Conservation (phyloP, 2,797 vertebrate species). For the Chloroceryle inda region DNA sequence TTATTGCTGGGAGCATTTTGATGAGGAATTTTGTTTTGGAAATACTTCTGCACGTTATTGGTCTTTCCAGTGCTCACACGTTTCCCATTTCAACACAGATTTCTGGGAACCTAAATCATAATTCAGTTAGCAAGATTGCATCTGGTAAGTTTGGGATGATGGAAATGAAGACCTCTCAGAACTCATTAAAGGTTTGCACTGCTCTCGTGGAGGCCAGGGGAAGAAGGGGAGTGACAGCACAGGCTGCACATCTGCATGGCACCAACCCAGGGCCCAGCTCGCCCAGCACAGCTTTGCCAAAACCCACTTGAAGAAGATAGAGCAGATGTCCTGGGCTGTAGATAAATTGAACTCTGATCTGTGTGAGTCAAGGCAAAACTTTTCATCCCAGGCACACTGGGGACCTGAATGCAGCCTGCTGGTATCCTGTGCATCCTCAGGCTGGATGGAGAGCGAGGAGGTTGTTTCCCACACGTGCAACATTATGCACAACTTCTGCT, state of each 20-base stretch:
- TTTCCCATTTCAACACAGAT: neutral
- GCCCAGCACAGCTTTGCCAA: neutral
- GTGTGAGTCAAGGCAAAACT: neutral
- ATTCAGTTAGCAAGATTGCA: neutral
- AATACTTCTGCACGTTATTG: neutral
- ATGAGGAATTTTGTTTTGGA: neutral
- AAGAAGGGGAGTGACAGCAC: neutral
- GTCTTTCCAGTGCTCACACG: neutral
- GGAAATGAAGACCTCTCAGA: neutral
- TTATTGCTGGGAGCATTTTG: neutral
- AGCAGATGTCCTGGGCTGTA: neutral
- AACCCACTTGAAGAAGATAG: neutral
- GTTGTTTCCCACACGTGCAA: fast-evolving
- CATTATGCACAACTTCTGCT: neutral
- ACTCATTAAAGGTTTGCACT: neutral
- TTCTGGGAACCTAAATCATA: neutral
- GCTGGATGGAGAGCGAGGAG: neutral
- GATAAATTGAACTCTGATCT: neutral
- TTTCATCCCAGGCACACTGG: neutral
- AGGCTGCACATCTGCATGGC: neutral
- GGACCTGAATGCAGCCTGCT: neutral
- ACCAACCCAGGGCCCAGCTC: neutral
- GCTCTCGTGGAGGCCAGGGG: neutral
- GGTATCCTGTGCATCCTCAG: neutral
- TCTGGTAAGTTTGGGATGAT: neutral